phyloP scores from a whole-genome alignment of 2,888 invertebrate genomes.

The Drosophila falleni region DNA sequence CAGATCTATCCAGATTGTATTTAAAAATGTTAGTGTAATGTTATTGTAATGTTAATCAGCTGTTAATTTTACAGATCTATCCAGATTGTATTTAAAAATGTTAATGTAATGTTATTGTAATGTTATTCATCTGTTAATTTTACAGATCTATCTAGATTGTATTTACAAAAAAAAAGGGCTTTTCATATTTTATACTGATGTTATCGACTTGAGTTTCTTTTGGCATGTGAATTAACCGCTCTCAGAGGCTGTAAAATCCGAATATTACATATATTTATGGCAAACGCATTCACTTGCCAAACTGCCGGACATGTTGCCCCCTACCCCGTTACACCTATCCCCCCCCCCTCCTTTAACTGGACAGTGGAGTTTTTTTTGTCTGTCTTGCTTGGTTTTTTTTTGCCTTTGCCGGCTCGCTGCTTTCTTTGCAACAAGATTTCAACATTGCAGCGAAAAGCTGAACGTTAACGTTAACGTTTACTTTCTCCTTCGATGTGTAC shows the following conservation, averaged over 20 bases:
- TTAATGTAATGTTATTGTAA: not conserved
- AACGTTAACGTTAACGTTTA: constrained; percentile 75
- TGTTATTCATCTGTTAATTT: not conserved
- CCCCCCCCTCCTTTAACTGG: constrained; percentile 17
- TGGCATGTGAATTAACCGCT: constrained; percentile 37
- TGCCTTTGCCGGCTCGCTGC: constrained; percentile 69
- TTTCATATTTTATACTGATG: constrained; percentile 11
- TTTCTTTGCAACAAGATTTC: constrained; percentile 79
- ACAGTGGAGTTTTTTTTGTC: constrained; percentile 28
- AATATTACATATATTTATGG: constrained; percentile 31
- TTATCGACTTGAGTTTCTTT: constrained; percentile 21
- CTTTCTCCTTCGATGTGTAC: constrained; percentile 80
- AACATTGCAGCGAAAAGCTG: constrained; percentile 66
- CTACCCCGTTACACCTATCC: constrained; percentile 29
- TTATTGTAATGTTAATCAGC: not conserved
- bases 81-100: not conserved
- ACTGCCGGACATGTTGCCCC: constrained; percentile 30
- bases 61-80: not conserved
- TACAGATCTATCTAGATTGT: not conserved
- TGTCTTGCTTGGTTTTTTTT: constrained; percentile 43
- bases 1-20: not conserved
- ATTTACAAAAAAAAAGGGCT: not conserved
- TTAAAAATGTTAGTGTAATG: not conserved
- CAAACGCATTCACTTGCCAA: constrained; percentile 50
- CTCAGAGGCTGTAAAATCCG: constrained; percentile 25